Conservation (phyloP, 2,797 vertebrate species). For the Hozukius guyotensis region DNA sequence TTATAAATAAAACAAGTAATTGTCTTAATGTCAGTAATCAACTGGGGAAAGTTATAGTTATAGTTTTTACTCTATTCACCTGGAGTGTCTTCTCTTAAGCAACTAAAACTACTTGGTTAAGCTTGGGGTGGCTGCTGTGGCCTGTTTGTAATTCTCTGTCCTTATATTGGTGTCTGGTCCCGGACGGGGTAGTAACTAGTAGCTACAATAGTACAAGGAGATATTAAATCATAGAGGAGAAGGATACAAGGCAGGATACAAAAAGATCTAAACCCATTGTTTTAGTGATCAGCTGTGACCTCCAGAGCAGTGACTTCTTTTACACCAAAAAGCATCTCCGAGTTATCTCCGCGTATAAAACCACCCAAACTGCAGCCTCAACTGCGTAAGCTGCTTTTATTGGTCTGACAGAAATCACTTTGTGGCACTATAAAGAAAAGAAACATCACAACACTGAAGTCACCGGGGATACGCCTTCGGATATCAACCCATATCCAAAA, state of each 20-base stretch:
- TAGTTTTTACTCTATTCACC: too few species aligned
- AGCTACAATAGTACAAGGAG: too few species aligned
- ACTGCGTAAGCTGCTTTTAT: conserved; percentile 20
- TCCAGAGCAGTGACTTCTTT: neutral
- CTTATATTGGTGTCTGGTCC: neutral
- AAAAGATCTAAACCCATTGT: neutral
- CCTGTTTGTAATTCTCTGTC: conserved; percentile 1
- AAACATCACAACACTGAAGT: conserved; percentile 7
- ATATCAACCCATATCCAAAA: conserved; percentile 30
- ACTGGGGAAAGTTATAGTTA: too few species aligned
- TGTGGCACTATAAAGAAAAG: conserved; percentile 1
- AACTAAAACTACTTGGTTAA: too few species aligned
- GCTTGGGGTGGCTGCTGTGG: neutral
- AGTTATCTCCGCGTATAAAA: conserved; percentile 10
- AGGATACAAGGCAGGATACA: neutral
- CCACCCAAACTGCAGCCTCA: conserved; percentile 28
- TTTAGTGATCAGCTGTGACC: neutral
- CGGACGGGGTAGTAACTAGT: neutral
- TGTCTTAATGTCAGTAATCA: too few species aligned
- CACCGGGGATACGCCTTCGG: neutral
- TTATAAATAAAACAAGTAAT: too few species aligned
- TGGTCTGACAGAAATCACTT: conserved; percentile 23
- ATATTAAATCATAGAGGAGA: neutral
- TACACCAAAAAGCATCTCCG: too few species aligned
- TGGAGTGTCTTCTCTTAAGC: too few species aligned